These are phyloP conservation scores for Chelonus formosanus DNA, from an alignment of 2,888 invertebrate genomes.

Conservation along the genomic window DNA sequence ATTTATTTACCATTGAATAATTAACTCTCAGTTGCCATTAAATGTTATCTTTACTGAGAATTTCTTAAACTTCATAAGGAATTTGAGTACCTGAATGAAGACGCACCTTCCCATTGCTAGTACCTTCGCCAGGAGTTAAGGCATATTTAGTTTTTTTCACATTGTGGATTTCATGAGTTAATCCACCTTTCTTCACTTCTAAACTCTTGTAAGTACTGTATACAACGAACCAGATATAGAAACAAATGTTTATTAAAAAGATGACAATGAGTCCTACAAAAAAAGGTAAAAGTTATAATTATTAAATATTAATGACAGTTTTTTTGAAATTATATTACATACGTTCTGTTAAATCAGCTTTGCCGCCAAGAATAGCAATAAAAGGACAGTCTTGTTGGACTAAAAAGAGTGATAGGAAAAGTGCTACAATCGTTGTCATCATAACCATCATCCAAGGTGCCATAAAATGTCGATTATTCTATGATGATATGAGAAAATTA, in stretches of 20 bases:
- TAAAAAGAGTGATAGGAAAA: constrained; percentile 60
- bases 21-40: no score
- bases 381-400: constrained; percentile 57
- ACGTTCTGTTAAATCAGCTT: constrained; percentile 54
- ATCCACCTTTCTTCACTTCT: constrained; percentile 56
- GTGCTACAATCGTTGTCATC: constrained; percentile 59
- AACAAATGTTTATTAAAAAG: constrained; percentile 49
- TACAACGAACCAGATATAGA: constrained; percentile 64
- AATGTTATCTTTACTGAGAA: no score
- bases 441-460: constrained; percentile 64
- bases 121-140: constrained; percentile 33
- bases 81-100: constrained; percentile 32
- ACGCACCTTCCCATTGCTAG: constrained; percentile 35
- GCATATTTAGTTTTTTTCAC: constrained; percentile 46
- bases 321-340: constrained; percentile 5
- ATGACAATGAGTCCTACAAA: constrained; percentile 52
- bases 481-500: constrained; percentile 23
- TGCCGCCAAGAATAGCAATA: constrained; percentile 55
- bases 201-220: constrained; percentile 64
- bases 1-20: background rate
- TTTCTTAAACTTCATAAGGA: constrained; percentile 32
- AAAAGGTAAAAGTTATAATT: background rate
- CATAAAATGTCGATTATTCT: constrained; percentile 64
- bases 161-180: constrained; percentile 57
- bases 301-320: background rate